Base-by-base conservation (phyloP, 2,113 vertebrate species). In the Arothron firmamentum region DNA sequence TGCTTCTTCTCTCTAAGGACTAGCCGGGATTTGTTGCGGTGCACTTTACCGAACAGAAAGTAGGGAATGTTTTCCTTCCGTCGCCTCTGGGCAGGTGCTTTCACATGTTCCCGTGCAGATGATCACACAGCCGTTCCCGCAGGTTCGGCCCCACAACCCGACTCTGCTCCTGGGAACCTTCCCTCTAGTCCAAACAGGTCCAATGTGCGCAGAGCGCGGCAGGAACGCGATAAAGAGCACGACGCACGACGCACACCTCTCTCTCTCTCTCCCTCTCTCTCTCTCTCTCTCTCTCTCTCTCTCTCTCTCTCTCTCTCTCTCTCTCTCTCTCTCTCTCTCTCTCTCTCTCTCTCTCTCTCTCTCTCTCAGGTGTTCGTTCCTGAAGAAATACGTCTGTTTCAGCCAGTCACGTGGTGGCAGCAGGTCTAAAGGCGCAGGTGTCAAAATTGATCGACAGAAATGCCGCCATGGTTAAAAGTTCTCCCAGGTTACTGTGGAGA, bases 281-380 rank as follows among this genome's bases (percentile, higher is more conserved):
- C 80, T 77, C 81, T 86, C 79, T 23, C 25, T 65, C 83, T 48
- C 46, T 18, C 46, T 48, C 46, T 48, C 46, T 23, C 21, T 23
- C 21, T 23, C 21, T 23, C 21, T 23, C 21, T 23, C 21, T 23
- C 60, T 63, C 59, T 21, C 42, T 25, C 43, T 25, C 43, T 54
- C 46, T 34, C 31, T 47, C 34, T n/a, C 46, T 34, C 56, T 25
- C 50, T 50, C 45, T 45, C 51, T 9, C 20, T 47, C 23, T 64
- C 20, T 62, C 47, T 51, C 38, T 52, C 45, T 59, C 67, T 56
- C 65, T 68, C 48, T 49, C 76, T 67, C 75, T 53, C 81, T 77
- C 81, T 86, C 79, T 25, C 23, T 65, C 83, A 85, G 84, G 85
- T 79, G 77, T 72, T 60, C 38, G 3, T 14, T 23, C 21, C 21